Base-by-base conservation (phyloP, 2,888 invertebrate species). In the Ectropis crepuscularia region DNA sequence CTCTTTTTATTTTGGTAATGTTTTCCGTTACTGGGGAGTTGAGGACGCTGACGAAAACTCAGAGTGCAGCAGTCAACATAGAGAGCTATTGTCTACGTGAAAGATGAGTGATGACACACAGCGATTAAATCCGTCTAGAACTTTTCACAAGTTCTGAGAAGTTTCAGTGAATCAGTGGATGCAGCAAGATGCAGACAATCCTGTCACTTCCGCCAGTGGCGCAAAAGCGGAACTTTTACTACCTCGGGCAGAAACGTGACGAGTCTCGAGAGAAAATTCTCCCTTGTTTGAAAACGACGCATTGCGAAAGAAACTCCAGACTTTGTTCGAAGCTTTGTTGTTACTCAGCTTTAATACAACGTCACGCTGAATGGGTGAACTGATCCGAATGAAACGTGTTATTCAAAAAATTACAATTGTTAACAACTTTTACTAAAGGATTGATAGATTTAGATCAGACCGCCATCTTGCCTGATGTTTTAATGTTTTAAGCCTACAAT, bases 281-380 rank as follows among this genome's bases (percentile, higher is more conserved):
- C 41, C 42, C 11, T 46, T 38, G 41, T 48, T 36, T 53, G 48
- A 53, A 43, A 42, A 38, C 62, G 48, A 62, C 53, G 41, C 57
- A 53, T 63, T 47, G 65, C 60, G 63, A 47, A 62, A 60, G 55
- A 61, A 67, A 53, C 60, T 61, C n/a, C 51, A 28, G 49, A 65
- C 61, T 70, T 68, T 54, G 36, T 66, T 61, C 58, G 69, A 70
- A 71, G 70, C 67, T 70, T 68, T 74, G 42, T 73, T 72, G 69
- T 73, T 63, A 59, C 57, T 59, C 53, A 67, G 65, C 72, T 65
- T 69, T 43, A 16, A 51, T 28, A 28, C 16, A 28, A 28, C 16
- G 16, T 28, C 4, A 28, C 16, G 16, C 16, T 28, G 16, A 28
- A 28, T 28, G 16, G 16, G 16, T n/a, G n/a, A 28, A 28, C 16